phyloP scores from a whole-genome alignment of 2,113 vertebrate species.

The Salminus brasiliensis region DNA sequence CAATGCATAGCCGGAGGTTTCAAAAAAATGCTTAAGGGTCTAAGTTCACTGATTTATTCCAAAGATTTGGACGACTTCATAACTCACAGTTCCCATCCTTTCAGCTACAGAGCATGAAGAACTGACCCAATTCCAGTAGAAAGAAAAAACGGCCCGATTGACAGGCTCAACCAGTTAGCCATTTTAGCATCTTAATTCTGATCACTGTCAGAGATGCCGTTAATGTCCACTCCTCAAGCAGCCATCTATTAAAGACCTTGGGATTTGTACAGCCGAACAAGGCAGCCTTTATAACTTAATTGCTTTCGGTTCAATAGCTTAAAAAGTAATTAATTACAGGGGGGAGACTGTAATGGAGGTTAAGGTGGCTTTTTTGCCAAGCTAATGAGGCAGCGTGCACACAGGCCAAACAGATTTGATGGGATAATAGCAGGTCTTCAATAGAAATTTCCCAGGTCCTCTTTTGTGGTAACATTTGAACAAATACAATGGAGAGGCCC shows the following conservation, averaged over 20 bases:
- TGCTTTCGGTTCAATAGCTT: conserved; percentile 79
- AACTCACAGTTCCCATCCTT: background rate
- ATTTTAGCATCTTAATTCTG: conserved; percentile 73
- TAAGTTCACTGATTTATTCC: background rate
- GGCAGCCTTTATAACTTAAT: conserved; percentile 77
- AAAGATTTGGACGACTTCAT: background rate
- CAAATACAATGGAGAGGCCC: conserved; percentile 51
- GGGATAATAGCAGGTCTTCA: conserved; percentile 71
- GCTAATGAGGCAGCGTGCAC: conserved; percentile 73
- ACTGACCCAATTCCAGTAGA: background rate
- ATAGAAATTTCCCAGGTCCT: conserved; percentile 62
- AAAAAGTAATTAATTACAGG: conserved; percentile 82
- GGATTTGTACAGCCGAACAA: conserved; percentile 74
- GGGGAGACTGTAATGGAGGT: conserved; percentile 74
- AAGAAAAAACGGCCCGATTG: conserved; percentile 59
- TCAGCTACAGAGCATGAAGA: background rate
- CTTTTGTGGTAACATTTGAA: conserved; percentile 57
- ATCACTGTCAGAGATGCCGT: conserved; percentile 69
- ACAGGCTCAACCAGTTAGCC: conserved; percentile 69
- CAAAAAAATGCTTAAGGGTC: background rate
- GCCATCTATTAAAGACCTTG: conserved; percentile 71
- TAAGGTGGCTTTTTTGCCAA: conserved; percentile 74
- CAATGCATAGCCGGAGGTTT: background rate
- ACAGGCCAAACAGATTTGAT: conserved; percentile 69
- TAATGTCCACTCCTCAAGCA: conserved; percentile 73